Evolutionary conservation across 1,140 invertebrate genomes (phyloP).

Genomic region (Muscidifurax raptorellus): DNA sequence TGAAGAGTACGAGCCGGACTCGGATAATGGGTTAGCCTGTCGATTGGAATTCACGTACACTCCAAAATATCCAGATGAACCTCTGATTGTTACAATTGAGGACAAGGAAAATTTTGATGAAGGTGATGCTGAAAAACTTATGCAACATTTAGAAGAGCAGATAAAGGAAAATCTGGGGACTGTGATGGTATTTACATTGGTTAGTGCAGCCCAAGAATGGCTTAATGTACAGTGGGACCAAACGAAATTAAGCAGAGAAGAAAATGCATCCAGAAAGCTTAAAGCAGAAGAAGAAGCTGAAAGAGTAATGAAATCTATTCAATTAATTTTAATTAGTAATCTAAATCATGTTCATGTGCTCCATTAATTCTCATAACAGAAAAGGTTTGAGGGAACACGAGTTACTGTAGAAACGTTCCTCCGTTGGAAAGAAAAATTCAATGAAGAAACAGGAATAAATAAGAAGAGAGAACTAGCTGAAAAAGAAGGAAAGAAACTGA

Average conservation of each 20-base stretch:
- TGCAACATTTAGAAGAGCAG: slow-evolving; percentile 82
- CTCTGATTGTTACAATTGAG: slow-evolving; percentile 87
- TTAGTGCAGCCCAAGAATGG: slow-evolving; percentile 95
- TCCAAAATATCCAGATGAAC: slow-evolving; percentile 91
- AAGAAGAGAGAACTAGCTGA: slow-evolving; percentile 82
- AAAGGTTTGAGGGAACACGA: slow-evolving; percentile 95
- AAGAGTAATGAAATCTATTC: slow-evolving; percentile 76
- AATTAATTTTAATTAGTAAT: slow-evolving; percentile 37
- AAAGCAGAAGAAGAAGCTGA: slow-evolving; percentile 91
- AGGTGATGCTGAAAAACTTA: slow-evolving; percentile 80
- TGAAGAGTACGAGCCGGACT: slow-evolving; percentile 81
- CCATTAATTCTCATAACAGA: slow-evolving; percentile 75
- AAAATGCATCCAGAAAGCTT: slow-evolving; percentile 81
- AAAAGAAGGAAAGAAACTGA: slow-evolving; percentile 85
- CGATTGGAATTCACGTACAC: slow-evolving; percentile 89
- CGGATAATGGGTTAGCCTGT: slow-evolving; percentile 81
- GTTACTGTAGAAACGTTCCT: slow-evolving; percentile 98
- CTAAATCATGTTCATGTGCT: slow-evolving; percentile 24
- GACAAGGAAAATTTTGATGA: slow-evolving; percentile 88
- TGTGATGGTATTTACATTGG: slow-evolving; percentile 98
- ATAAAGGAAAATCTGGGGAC: slow-evolving; percentile 95
- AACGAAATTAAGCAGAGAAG: slow-evolving; percentile 83
- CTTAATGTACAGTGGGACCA: slow-evolving; percentile 89
- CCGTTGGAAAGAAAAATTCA: slow-evolving; percentile 95
- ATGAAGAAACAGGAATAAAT: slow-evolving; percentile 89